Percentiles rank a stretch among this genome's conserved stretches.
These are phyloP conservation scores for Symphodus melops DNA, from an alignment of 2,113 vertebrate species.

Conservation along the genomic window DNA sequence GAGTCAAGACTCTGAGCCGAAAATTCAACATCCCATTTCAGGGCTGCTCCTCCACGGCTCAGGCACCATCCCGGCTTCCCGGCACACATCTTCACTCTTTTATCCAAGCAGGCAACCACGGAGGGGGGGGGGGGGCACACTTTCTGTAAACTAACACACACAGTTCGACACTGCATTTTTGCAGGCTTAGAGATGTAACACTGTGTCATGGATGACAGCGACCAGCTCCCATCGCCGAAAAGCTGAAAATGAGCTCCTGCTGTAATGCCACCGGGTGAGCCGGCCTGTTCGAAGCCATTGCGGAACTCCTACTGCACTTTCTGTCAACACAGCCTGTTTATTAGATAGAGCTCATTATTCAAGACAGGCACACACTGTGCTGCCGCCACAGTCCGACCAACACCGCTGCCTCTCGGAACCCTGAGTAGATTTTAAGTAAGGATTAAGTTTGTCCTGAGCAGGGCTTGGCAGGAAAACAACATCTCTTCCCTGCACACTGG, in stretches of 20 bases:
- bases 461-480: conserved; percentile 51
- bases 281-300: conserved; percentile 63
- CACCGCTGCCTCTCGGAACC: conserved; percentile 54
- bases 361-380: conserved; percentile 61
- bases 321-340: conserved; percentile 71
- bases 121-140: neutral
- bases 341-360: conserved; percentile 78
- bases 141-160: conserved; percentile 26
- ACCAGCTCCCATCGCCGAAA: conserved; percentile 48
- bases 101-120: conserved; percentile 36
- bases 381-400: conserved; percentile 37
- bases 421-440: conserved; percentile 59
- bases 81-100: conserved; percentile 26
- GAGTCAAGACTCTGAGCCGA: conserved; percentile 43
- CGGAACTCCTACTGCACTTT: conserved; percentile 60
- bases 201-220: conserved; percentile 69
- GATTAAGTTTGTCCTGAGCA: conserved; percentile 55
- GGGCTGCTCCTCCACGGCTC: conserved; percentile 16
- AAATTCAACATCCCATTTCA: conserved; percentile 51
- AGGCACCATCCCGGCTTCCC: conserved; percentile 31
- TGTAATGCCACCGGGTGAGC: conserved; percentile 59
- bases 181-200: conserved; percentile 29
- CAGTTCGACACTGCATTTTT: conserved; percentile 40
- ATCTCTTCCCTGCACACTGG: conserved; percentile 27
- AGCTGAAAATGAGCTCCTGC: conserved; percentile 67